Evolutionary conservation across 2,113 vertebrate genomes (phyloP), one percentile per base, ranked within the genome.

Genomic region (Thomomys bottae): DNA sequence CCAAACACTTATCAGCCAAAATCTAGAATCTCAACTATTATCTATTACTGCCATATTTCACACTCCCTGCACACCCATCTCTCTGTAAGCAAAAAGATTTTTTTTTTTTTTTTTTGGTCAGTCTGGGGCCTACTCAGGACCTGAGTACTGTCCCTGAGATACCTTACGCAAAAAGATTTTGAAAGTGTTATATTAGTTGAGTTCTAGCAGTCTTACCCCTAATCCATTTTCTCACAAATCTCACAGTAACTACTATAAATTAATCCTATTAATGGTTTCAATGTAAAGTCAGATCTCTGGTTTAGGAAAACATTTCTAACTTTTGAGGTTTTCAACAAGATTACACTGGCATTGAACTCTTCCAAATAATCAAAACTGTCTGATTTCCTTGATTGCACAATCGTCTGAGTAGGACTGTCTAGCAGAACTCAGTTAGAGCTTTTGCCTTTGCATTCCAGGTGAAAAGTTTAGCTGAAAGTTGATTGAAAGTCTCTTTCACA

Each of bases 1-100:
- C 72, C 85, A 94, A 76, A 38, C 67, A 92, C 32, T 34, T 67
- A 92, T 36, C 32, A 85, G 24, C 4, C 70, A 90, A 92, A 94
- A 88, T 64, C 59, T n/a, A 93, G 36, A 15, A 64, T 88, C 57
- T 75, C 67, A 89, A 87, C 26, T 83, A 88, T 72, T 84, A 90
- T 9, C 82, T 78, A 66, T 30, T 91, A 91, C 70, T 61, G 78
- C 40, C 63, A 87, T 38, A 89, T 23, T 75, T 36, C 17, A 82
- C 42, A 32, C 9, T 30, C 2, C 17, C 30, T 63, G 68, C 76
- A 88, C 82, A 68, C 15, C 26, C 64, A 11, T 77, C 68, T 91
- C 54, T 87, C 73, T 76, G 5, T 67, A 93, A 88, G 24, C 20
- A 76, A 77, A 87, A 30, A 93, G 42, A 90, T 64, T 83, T 6